Evolutionary conservation across 2,113 vertebrate species (phyloP), one percentile per base, ranked within the genome.

Genomic region (Isichthys henryi): DNA sequence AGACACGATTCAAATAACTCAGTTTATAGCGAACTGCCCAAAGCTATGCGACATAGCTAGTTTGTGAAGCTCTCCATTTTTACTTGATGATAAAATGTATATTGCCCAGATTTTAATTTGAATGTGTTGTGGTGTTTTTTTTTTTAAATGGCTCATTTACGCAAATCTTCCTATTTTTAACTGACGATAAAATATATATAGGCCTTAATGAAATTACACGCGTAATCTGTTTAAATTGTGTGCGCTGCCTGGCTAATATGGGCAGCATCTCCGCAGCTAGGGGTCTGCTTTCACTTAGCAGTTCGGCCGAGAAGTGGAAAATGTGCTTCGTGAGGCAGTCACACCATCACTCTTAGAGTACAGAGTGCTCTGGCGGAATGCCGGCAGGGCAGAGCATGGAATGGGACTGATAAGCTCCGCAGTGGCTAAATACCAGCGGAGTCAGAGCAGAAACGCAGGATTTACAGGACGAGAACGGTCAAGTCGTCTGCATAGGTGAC

Each of bases 221-320:
- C 31, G 35, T 43, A 80, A 80, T 80, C 35, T 80, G 74, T 80
- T 35, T 80, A 80, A 80, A 80, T 17, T 80, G 31, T 19, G 74
- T 5, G 13, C 5, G 11, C 35, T 19, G 31, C 17, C 5, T 43
- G 74, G 74, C 74, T n/a, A 80, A 80, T 8, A 3, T 5, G 17
- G 74, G 17, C 13, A 43, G 35, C 31, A 11, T 17, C 74, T 17
- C 17, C 17, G 1, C 31, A 15, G 31, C 74, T 39, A 35, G 13
- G 11, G 74, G 74, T 80, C 53, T 92, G 92, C 89, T 93, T 48
- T 11, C 82, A 84, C 82, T 84, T 80, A 80, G 74, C 74, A 17
- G 15, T n/a, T 39, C 15, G 15, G 74, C 17, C 6, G 35, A 80
- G 35, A 80, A 80, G 35, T 19, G 74, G 74, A 80, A 80, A 80